Evolutionary conservation across 1,140 invertebrate species (phyloP), one percentile per base, ranked within the genome.

Genomic region (Onthophagus taurus): DNA sequence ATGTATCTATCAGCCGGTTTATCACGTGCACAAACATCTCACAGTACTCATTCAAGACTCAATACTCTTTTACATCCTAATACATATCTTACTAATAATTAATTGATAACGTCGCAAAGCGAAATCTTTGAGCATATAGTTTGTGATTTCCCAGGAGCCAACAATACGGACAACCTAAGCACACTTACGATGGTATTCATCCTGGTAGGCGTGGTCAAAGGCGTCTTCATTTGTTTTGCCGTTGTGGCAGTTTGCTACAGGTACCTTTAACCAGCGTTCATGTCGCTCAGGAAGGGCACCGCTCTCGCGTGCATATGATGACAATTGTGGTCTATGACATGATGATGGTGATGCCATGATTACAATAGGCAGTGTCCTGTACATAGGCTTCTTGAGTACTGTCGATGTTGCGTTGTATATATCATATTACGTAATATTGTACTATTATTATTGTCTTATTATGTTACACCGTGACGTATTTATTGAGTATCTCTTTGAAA

Each of bases 161-260:
- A 75, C 61, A 71, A 75, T 65, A 73, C 77, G 61, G 77, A 80
- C 72, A 83, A 85, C 69, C 77, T 92, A 70, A 89, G 85, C 74
- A 89, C 88, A 57, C 77, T 86, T 67, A 77, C 77, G 64, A 81
- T 93, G 81, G 89, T 93, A 67, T 77, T 92, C 71, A 85, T 92
- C 70, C 80, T 94, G 74, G 85, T 89, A 61, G 79, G 81, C 65
- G 88, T 90, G 65, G 86, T 92, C 65, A 90, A 85, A 63, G 79
- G 79, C 65, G 86, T 93, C 76, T 91, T 93, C 81, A 80, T 92
- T 77, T 84, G 83, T 76, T 90, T 94, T 80, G 85, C 88, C 67
- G 77, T 89, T 73, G 80, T 89, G 76, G 88, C 89, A 65, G 81
- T 89, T 77, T 93, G 89, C 78, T 93, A 91, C 85, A 92, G 90